Conservation (phyloP, 2,888 invertebrate genomes). For the Penaeus monodon region DNA sequence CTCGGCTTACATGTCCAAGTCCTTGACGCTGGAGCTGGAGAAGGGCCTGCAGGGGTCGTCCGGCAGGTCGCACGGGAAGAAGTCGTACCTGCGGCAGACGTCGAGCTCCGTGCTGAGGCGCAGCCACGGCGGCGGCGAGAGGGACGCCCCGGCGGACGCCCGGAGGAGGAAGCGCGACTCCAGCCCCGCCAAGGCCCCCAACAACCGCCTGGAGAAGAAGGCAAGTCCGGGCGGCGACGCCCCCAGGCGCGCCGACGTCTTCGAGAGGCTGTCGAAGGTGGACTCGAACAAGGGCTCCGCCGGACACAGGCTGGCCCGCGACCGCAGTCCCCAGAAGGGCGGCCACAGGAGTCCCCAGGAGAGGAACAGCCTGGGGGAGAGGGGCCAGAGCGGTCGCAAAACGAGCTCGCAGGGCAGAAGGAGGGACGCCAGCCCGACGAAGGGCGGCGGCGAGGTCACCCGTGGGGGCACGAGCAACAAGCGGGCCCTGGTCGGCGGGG, state of each 20-base stretch:
- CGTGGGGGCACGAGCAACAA: not conserved
- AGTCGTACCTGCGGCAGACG: conserved; percentile 45
- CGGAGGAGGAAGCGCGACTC: not conserved
- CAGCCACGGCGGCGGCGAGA: conserved; percentile 7
- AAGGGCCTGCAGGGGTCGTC: conserved; percentile 4
- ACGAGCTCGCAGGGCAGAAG: not conserved
- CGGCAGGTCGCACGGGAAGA: not conserved
- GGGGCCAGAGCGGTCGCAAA: conserved; percentile 20
- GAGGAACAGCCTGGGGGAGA: conserved; percentile 14
- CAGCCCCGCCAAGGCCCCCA: not conserved
- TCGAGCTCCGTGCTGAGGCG: conserved; percentile 41
- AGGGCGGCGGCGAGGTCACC: not conserved
- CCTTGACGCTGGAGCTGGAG: conserved; percentile 23
- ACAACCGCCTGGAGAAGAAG: not conserved
- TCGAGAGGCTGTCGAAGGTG: conserved; percentile 33
- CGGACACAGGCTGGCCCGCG: not conserved
- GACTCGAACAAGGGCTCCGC: conserved; percentile 36
- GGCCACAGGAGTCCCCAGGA: conserved; percentile 15
- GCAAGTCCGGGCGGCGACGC: not conserved
- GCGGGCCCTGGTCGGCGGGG: not conserved
- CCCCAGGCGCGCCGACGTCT: conserved; percentile 22
- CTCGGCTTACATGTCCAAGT: conserved; percentile 18
- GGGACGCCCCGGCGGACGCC: not conserved
- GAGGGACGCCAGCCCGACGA: not conserved
- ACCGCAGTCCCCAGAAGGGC: conserved; percentile 7